Base-by-base conservation (phyloP, 1,140 invertebrate species). In the Bombus consobrinus region DNA sequence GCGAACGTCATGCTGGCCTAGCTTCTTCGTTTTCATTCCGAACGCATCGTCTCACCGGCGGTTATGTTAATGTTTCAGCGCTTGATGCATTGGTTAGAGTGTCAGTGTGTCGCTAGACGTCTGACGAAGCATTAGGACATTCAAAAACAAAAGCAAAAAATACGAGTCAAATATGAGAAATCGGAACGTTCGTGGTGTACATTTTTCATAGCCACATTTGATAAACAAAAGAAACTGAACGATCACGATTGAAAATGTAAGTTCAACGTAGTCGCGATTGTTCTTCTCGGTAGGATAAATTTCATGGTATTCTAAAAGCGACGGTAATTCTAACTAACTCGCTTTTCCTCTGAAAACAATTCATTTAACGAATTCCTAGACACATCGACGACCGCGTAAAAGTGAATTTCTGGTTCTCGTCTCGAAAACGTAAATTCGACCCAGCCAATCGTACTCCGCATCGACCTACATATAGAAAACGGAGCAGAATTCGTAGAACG, bases 11-110 rank as follows among this genome's bases (percentile, higher is more conserved):
- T 47, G 73, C 47, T 32, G 43, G 73, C 73, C 41, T 59, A 76
- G 32, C n/a, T 78, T 64, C 59, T 64, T 78, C 76, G 59, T 62
- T 76, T 76, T 59, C 74, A 76, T 76, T 76, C 74, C 53, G 53
- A 15, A 59, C 53, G 34, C 74, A 39, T 59, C 22, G 13, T 15
- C 34, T 53, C 25, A n/a, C 32, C 34, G 74, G 34, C 13, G 74
- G 34, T 76, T 76, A 76, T 76, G 74, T 59, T 76, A 76, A 76
- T 76, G 32, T 57, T 28, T 37, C 12, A 25, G 12, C 74, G 73
- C 10, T 53, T 34, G 69, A 72, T 41, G 69, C 69, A n/a, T n/a
- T 34, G 13, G 37, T 8, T 18, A 15, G 5, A 41, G 69, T 72
- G 68, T 39, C 69, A 71, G 37, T 43, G 25, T 39, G 41, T 47